These are phyloP conservation scores for Thaumatotibia leucotreta DNA, from an alignment of 1,140 invertebrate genomes.

Conservation along the genomic window DNA sequence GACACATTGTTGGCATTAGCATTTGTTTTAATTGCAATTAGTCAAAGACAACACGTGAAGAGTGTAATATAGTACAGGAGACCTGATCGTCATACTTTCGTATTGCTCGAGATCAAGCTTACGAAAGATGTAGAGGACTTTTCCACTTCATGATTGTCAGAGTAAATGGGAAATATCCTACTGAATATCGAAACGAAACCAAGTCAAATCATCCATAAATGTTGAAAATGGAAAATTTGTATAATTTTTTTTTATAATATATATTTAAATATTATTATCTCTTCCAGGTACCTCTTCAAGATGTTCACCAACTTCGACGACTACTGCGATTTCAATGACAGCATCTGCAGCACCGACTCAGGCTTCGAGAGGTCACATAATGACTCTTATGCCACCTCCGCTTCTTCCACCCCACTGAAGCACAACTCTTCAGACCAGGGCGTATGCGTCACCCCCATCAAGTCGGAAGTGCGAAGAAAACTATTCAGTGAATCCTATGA, in stretches of 20 bases:
- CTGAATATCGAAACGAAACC: too few species aligned
- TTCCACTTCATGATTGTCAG: too few species aligned
- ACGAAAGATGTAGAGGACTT: too few species aligned
- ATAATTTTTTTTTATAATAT: too few species aligned
- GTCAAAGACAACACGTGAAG: not conserved
- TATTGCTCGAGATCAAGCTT: too few species aligned
- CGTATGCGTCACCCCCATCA: constrained; percentile 46
- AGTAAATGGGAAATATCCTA: too few species aligned
- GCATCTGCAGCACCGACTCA: constrained; percentile 83
- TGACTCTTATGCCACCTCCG: constrained; percentile 38
- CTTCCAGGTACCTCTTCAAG: constrained; percentile 32
- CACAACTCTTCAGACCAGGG: constrained; percentile 53
- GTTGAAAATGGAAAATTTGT: too few species aligned
- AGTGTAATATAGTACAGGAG: too few species aligned
- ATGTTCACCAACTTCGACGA: constrained; percentile 65
- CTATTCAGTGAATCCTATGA: constrained; percentile 53
- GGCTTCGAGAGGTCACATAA: constrained; percentile 78
- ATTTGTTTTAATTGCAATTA: constrained; percentile 15
- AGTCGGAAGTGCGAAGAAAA: constrained; percentile 45
- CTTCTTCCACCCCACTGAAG: constrained; percentile 49
- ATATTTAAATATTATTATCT: constrained; percentile 5
- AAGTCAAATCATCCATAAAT: too few species aligned
- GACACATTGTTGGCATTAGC: not conserved
- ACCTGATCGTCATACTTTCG: not conserved
- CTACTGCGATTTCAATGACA: constrained; percentile 80